Base-by-base conservation (phyloP, 37 sponge, comb jelly and placozoan species). In the Beroe forskalii region DNA sequence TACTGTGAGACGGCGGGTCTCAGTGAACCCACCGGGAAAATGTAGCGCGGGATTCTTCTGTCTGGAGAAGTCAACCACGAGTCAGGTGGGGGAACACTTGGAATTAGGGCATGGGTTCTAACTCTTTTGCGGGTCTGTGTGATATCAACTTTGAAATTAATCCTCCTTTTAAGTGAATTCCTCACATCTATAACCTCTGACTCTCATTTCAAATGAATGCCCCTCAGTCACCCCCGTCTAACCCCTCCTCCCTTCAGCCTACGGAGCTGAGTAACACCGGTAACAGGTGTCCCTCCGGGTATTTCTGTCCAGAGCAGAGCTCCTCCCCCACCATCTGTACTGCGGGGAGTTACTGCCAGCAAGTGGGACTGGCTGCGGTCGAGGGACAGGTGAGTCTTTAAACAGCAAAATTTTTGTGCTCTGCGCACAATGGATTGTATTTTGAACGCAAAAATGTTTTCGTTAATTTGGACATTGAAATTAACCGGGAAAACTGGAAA, bases 41-140 rank as follows among this genome's bases (percentile, higher is more conserved):
- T 91, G 92, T 33, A 32, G 30, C 28, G 92, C 62, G 12, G 92
- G 92, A 4, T 62, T 61, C 48, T 91, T 35, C 90, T 91, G 92
- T 62, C 28, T 89, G 61, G 76, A 36, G 76, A 72, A 72, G 40
- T 72, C 76, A 28, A 27, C 76, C 8, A 72, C 40, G 8, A 27
- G 27, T 27, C 19, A 72, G 76, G 76, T 72, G 8, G 67, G 28
- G 67, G 8, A 8, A 55, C 17, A n/a, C n/a, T n/a, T n/a, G n/a
- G n/a, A n/a, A n/a, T n/a, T n/a, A n/a, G n/a, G n/a, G n/a, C n/a
- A n/a, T n/a, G n/a, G n/a, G n/a, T n/a, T n/a, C n/a, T n/a, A n/a
- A n/a, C n/a, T n/a, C n/a, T n/a, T n/a, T n/a, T n/a, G n/a, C n/a
- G n/a, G n/a, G n/a, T n/a, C n/a, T n/a, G n/a, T n/a, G n/a, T n/a